phyloP scores from a whole-genome alignment of 2,113 vertebrate species.

The Corythornis cristatus region DNA sequence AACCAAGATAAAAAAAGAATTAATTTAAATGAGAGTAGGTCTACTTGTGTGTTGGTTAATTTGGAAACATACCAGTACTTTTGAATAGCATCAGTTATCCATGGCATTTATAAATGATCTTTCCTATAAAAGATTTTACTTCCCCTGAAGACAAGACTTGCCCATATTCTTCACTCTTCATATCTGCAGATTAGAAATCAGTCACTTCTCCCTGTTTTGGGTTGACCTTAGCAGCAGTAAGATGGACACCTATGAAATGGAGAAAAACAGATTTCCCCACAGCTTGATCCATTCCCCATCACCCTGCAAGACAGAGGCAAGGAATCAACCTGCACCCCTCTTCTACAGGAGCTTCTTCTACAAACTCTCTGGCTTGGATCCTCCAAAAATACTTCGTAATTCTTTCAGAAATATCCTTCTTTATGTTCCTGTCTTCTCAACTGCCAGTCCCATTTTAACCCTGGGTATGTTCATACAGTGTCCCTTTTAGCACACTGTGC shows the following conservation, averaged over 20 bases:
- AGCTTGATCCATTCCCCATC: not conserved
- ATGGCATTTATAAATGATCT: not conserved
- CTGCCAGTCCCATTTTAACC: not conserved
- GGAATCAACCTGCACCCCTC: not conserved
- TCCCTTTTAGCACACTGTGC: not conserved
- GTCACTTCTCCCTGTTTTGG: not conserved
- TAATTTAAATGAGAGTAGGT: slow-evolving; percentile 25
- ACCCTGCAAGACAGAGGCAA: not conserved
- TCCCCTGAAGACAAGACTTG: not conserved
- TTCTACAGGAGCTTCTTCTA: not conserved
- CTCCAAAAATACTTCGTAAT: not conserved
- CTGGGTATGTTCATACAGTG: not conserved
- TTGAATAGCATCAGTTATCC: not conserved
- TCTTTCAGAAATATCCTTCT: not conserved
- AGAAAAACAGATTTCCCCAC: not conserved
- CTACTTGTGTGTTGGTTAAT: slow-evolving; percentile 21
- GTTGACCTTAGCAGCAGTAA: not conserved
- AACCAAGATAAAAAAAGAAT: slow-evolving; percentile 15
- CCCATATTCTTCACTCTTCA: not conserved
- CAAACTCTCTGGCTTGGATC: not conserved
- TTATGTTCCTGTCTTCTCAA: not conserved
- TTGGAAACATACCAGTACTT: slow-evolving; percentile 37
- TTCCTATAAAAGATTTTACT: not conserved
- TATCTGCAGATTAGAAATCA: not conserved
- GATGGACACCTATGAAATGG: not conserved